Conservation (phyloP, 2,113 vertebrate genomes). For the Hemiprocne comata region DNA sequence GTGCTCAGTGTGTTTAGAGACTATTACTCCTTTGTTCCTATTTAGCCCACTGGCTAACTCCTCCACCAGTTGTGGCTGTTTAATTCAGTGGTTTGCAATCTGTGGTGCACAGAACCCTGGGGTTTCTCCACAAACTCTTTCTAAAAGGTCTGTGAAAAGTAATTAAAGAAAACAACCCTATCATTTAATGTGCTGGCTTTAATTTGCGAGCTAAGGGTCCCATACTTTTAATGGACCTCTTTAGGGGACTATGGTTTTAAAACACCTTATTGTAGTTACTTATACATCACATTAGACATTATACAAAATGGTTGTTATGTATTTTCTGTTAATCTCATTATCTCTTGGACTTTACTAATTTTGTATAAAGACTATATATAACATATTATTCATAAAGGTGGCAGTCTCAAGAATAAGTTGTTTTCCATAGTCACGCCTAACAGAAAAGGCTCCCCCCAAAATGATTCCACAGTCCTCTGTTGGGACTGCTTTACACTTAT, state of each 20-base stretch:
- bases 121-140: slow-evolving; percentile 57
- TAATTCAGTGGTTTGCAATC: slow-evolving; percentile 52
- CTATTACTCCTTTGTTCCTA: slow-evolving; percentile 56
- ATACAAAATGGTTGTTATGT: slow-evolving; percentile 29
- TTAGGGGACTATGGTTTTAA: slow-evolving; percentile 7
- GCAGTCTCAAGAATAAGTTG: background rate
- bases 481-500: background rate
- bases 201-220: slow-evolving; percentile 45
- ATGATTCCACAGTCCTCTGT: background rate
- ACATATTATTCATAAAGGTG: background rate
- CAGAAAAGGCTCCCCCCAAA: background rate
- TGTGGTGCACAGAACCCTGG: slow-evolving; percentile 35
- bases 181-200: slow-evolving; percentile 52
- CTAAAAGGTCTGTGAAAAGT: slow-evolving; percentile 56
- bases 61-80: slow-evolving; percentile 16
- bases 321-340: slow-evolving; percentile 51
- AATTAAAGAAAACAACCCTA: slow-evolving; percentile 61
- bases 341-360: slow-evolving; percentile 28
- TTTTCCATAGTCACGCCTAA: background rate
- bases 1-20: background rate
- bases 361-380: background rate
- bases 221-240: slow-evolving; percentile 28
- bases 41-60: slow-evolving; percentile 51
- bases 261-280: slow-evolving; percentile 37
- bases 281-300: background rate